Percentiles rank a stretch among this genome's conserved stretches.
phyloP scores from a whole-genome alignment of 2,888 invertebrate genomes.

The Drosophila anomelani region DNA sequence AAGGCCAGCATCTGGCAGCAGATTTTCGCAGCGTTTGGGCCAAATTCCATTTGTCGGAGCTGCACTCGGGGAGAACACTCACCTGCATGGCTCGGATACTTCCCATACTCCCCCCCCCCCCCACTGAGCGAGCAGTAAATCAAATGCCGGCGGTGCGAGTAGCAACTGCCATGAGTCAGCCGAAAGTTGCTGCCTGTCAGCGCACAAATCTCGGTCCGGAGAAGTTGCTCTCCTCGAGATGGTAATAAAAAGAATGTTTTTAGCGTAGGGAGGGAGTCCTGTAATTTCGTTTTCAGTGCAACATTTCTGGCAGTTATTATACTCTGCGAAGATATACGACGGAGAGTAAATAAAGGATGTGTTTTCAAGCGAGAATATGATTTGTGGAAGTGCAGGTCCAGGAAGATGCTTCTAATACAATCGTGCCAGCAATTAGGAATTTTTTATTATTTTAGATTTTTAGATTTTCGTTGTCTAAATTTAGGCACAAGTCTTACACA shows the following conservation, averaged over 20 bases:
- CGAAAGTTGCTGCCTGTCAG: slow-evolving; percentile 37
- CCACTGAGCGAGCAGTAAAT: slow-evolving; percentile 48
- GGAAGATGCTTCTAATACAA: neutral
- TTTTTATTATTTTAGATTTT: neutral
- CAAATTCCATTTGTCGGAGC: slow-evolving; percentile 55
- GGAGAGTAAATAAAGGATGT: neutral
- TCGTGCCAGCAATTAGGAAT: neutral
- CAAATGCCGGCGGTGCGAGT: slow-evolving; percentile 49
- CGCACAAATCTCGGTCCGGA: slow-evolving; percentile 38
- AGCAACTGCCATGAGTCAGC: slow-evolving; percentile 40
- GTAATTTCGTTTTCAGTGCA: slow-evolving; percentile 1
- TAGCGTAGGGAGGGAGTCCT: neutral
- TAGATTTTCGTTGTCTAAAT: neutral
- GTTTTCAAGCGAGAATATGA: neutral
- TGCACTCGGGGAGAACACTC: slow-evolving; percentile 19
- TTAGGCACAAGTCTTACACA: neutral
- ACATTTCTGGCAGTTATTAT: slow-evolving; percentile 22
- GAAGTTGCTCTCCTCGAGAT: slow-evolving; percentile 24
- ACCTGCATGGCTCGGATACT: slow-evolving; percentile 7
- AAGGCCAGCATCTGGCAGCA: slow-evolving; percentile 40
- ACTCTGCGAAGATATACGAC: slow-evolving; percentile 22
- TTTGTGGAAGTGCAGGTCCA: neutral
- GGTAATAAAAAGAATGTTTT: slow-evolving; percentile 42
- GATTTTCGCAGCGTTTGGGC: slow-evolving; percentile 37
- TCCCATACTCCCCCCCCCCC: slow-evolving; percentile 18